Percentiles rank a stretch among this genome's conserved stretches.
Conservation (phyloP, 1,140 invertebrate species). For the Aphelenchoides besseyi region DNA sequence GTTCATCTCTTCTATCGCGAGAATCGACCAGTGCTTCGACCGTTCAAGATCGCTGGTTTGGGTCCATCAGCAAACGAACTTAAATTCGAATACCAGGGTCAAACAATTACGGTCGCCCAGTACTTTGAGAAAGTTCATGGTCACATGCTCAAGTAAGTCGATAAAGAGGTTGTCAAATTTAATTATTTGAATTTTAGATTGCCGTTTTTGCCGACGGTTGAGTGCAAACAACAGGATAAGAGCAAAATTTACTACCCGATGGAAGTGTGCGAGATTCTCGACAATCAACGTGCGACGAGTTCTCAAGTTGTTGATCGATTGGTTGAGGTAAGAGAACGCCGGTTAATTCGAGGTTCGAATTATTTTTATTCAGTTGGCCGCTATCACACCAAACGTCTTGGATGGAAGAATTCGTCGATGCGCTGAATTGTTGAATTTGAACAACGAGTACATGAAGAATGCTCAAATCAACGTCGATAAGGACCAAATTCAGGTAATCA, state of each 20-base stretch:
- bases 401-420: not conserved
- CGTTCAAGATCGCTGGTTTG: not conserved
- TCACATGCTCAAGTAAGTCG: not conserved
- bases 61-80: too few relatives aligned
- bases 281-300: too few relatives aligned
- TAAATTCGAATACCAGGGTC: too few relatives aligned
- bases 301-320: too few relatives aligned
- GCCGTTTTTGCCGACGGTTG: not conserved
- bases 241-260: not conserved
- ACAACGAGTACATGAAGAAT: not conserved
- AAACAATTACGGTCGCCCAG: not conserved
- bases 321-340: too few relatives aligned
- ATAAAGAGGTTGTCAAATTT: too few relatives aligned
- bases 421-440: not conserved
- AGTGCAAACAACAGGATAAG: not conserved
- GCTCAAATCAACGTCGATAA: too few relatives aligned
- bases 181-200: too few relatives aligned
- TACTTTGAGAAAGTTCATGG: not conserved
- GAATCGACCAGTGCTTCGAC: not conserved
- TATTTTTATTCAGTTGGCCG: too few relatives aligned
- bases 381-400: not conserved
- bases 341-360: too few relatives aligned
- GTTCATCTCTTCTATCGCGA: not conserved
- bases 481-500: too few relatives aligned
- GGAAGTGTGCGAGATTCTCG: not conserved